These are phyloP conservation scores for Loripinus fragilis DNA, from an alignment of 2,888 invertebrate species.

Conservation along the genomic window DNA sequence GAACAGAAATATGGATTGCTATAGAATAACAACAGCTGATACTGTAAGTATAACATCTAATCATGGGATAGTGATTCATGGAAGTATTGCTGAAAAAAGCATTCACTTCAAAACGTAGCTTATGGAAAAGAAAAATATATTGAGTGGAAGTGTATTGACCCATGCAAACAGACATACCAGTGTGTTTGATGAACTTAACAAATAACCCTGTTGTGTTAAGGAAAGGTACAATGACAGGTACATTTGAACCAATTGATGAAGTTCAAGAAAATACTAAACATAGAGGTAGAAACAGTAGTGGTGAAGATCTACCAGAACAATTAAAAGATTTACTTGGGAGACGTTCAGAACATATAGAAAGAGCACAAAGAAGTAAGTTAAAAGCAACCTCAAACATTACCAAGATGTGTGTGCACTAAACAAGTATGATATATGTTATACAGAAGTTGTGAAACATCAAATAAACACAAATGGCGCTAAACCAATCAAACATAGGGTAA, in stretches of 20 bases:
- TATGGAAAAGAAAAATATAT: background rate
- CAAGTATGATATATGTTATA: too few species aligned
- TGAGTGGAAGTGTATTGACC: background rate
- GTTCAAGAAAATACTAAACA: background rate
- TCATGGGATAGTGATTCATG: conserved; percentile 4
- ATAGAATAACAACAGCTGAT: background rate
- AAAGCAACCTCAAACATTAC: background rate
- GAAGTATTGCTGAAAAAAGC: background rate
- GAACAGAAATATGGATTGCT: background rate
- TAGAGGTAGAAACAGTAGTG: background rate
- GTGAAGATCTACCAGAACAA: too few species aligned
- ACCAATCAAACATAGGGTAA: background rate
- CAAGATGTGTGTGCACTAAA: background rate
- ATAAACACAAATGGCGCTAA: background rate
- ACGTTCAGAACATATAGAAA: too few species aligned
- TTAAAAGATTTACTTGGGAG: too few species aligned
- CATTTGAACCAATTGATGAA: background rate
- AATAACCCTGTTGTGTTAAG: conserved; percentile 1
- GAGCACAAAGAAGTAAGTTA: too few species aligned
- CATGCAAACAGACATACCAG: background rate
- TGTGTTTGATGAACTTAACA: conserved; percentile 9
- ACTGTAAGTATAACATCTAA: background rate
- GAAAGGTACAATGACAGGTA: background rate
- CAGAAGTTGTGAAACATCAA: too few species aligned
- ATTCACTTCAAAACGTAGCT: background rate